Evolutionary conservation across 1,140 invertebrate genomes (phyloP), one percentile per base, ranked within the genome.

Genomic region (Agrypnia vestita): DNA sequence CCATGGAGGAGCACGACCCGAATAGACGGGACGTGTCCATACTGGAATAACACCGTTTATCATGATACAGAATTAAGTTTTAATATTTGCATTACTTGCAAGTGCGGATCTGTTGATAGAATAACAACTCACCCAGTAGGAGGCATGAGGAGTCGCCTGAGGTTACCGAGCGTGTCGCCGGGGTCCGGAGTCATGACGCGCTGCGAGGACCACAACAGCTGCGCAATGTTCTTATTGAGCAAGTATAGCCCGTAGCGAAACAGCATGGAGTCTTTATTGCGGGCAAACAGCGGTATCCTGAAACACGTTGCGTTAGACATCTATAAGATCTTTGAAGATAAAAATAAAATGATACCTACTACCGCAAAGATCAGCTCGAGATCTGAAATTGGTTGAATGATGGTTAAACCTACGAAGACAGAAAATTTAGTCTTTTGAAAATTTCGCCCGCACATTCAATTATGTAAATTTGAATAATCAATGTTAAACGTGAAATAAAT

Each of bases 171-270:
- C 0, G 89, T 90, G 6, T 88, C 87, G 21, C 88, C 78, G 83
- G 88, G 87, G 72, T 90, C 87, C 8, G 84, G 78, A 0, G 88
- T 84, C 0, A 85, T 84, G 3, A 87, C 61, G 0, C 85, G 85
- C 49, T 83, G 79, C 0, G 87, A 67, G 0, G 86, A 86, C 86
- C 87, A 88, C 4, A 89, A 76, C 44, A 90, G 61, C 55, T 90
- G 89, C 0, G 87, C 88, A 25, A 89, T 87, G 69, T 88, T 89
- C 59, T 88, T 89, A 85, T 90, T 90, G 1, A 90, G 80, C 0
- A 90, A 82, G 62, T 88, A 90, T 81, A 89, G 83, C 0, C 85
- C 89, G 79, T 89, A 90, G 0, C 86, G 85, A 82, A 89, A 90
- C 19, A 90, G 73, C 0, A 86, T 88, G 10, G 84, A 80, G 81